Evolutionary conservation across 2,797 vertebrate species (phyloP).

Genomic region (Margarornis squamiger): DNA sequence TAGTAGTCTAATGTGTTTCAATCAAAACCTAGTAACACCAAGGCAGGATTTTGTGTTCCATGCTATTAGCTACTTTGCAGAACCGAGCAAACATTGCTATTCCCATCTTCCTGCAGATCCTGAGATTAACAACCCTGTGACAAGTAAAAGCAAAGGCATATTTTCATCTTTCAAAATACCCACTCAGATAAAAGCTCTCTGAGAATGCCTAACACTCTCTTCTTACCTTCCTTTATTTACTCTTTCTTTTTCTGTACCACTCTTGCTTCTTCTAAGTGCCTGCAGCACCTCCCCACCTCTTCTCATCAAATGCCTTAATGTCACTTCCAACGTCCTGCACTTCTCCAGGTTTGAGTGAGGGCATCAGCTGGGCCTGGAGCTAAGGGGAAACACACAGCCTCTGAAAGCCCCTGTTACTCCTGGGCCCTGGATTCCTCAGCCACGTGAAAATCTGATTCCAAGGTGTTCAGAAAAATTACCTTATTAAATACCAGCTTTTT

Average conservation of each 20-base stretch:
- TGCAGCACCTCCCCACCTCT: neutral
- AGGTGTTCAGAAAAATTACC: neutral
- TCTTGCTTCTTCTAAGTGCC: neutral
- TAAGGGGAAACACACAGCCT: neutral
- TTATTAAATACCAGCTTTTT: neutral
- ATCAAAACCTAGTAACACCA: neutral
- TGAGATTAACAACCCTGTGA: neutral
- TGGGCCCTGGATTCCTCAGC: neutral
- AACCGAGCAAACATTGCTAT: neutral
- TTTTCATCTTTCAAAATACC: neutral
- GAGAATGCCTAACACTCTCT: neutral
- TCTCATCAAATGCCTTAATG: neutral
- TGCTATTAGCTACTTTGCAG: neutral
- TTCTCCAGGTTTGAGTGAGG: neutral
- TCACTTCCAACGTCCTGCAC: neutral
- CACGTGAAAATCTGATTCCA: rapidly evolving
- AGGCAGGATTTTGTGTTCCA: neutral
- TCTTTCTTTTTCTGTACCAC: neutral
- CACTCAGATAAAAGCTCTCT: neutral
- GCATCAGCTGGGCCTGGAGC: neutral
- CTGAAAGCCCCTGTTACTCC: rapidly evolving
- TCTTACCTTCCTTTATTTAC: neutral
- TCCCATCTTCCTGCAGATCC: neutral
- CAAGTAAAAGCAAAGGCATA: neutral
- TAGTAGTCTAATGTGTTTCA: neutral